These are phyloP conservation scores for Rhinichthys osculus DNA, from an alignment of 2,797 vertebrate genomes.

Conservation along the genomic window DNA sequence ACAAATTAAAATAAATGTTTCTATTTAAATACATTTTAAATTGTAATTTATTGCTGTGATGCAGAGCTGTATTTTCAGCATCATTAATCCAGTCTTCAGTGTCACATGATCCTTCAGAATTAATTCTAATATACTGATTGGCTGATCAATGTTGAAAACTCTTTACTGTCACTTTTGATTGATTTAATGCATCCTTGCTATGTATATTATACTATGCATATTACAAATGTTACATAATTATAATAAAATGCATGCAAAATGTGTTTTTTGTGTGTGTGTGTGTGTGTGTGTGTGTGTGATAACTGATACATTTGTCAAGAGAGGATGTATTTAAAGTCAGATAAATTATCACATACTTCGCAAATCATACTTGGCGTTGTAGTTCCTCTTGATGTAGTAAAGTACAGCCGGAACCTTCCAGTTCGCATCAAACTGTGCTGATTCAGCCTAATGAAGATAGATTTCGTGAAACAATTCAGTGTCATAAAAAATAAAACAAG, in stretches of 20 bases:
- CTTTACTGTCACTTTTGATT: background rate
- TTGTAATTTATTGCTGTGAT: background rate
- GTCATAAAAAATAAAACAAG: background rate
- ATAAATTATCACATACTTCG: slow-evolving; percentile 80
- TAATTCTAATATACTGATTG: background rate
- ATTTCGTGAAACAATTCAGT: background rate
- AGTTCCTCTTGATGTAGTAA: slow-evolving; percentile 93
- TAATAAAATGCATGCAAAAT: background rate
- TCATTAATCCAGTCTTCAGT: background rate
- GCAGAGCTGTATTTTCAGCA: background rate
- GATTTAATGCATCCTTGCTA: background rate
- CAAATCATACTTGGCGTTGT: slow-evolving; percentile 92
- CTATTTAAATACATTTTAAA: background rate
- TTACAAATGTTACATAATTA: background rate
- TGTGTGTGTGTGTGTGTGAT: no score
- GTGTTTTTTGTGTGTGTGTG: no score
- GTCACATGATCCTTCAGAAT: background rate
- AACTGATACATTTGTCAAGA: background rate
- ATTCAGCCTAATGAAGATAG: slow-evolving; percentile 82
- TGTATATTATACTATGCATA: background rate
- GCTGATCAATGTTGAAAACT: background rate
- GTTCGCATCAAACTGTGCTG: slow-evolving; percentile 93
- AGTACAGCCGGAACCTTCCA: slow-evolving; percentile 97
- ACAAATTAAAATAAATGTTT: background rate
- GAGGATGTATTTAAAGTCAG: background rate